Evolutionary conservation across 2,888 invertebrate genomes (phyloP).

Genomic region (Gisinianus flammeolus): DNA sequence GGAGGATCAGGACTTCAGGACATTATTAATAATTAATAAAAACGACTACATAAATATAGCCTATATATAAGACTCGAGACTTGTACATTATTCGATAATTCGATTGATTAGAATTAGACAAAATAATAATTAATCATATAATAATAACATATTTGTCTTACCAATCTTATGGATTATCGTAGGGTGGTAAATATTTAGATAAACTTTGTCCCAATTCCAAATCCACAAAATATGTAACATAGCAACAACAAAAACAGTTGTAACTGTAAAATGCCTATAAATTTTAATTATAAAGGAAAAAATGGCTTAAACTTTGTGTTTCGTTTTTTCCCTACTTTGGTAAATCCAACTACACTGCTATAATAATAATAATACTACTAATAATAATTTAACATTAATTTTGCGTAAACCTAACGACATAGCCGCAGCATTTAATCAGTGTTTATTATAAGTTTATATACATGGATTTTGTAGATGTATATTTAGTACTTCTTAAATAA

Average conservation of each 20-base stretch:
- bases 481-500: too few species aligned
- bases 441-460: too few species aligned
- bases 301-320: neutral
- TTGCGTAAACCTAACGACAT: too few species aligned
- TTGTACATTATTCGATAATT: neutral
- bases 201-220: neutral
- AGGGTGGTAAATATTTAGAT: neutral
- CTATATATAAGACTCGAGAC: neutral
- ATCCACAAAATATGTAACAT: neutral
- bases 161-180: neutral
- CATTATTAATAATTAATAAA: neutral
- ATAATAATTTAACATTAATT: too few species aligned
- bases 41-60: too few species aligned
- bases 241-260: neutral
- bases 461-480: too few species aligned
- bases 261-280: neutral
- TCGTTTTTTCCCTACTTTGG: neutral
- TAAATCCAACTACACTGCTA: too few species aligned
- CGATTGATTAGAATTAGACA: neutral
- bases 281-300: neutral
- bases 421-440: too few species aligned
- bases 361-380: too few species aligned
- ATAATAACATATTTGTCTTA: neutral
- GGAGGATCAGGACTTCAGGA: conserved; percentile 9
- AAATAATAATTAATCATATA: too few species aligned